phyloP scores from a whole-genome alignment of 2,113 vertebrate species.

The Scomber colias region DNA sequence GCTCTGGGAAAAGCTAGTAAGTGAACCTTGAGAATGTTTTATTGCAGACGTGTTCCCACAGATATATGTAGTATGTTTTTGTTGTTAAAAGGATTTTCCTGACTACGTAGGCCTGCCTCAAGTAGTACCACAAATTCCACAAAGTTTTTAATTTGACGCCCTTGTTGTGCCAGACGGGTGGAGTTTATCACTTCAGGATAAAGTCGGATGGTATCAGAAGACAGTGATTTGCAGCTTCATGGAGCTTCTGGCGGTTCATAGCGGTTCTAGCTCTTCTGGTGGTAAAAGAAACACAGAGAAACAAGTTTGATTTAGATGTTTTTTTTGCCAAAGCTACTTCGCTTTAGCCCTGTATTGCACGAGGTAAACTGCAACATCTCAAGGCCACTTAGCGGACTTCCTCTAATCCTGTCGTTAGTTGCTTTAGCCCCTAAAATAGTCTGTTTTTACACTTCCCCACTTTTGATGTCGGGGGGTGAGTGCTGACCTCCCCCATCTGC shows the following conservation, averaged over 20 bases:
- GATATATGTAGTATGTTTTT: neutral
- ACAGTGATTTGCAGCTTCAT: neutral
- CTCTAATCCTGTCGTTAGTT: conserved; percentile 90
- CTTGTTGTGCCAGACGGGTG: neutral
- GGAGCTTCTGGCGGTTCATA: neutral
- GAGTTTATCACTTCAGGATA: neutral
- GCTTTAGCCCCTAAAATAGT: conserved; percentile 88
- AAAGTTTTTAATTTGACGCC: neutral
- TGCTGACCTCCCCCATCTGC: conserved; percentile 90
- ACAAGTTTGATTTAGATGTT: neutral
- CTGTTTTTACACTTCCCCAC: conserved; percentile 92
- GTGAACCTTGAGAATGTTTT: neutral
- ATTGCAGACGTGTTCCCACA: neutral
- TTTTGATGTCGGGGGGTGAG: conserved; percentile 89
- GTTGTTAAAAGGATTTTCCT: neutral
- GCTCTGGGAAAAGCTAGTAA: neutral
- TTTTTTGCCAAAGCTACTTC: conserved; percentile 8
- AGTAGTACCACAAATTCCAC: neutral
- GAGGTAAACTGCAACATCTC: conserved; percentile 76
- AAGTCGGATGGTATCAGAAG: neutral
- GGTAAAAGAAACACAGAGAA: conserved; percentile 25
- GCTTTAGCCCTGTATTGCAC: neutral
- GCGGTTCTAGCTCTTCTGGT: neutral
- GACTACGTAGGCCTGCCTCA: neutral
- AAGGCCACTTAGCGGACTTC: conserved; percentile 91